Percentiles rank a stretch among this genome's conserved stretches.
Conservation (phyloP, 2,113 vertebrate species). For the Elachura formosa region DNA sequence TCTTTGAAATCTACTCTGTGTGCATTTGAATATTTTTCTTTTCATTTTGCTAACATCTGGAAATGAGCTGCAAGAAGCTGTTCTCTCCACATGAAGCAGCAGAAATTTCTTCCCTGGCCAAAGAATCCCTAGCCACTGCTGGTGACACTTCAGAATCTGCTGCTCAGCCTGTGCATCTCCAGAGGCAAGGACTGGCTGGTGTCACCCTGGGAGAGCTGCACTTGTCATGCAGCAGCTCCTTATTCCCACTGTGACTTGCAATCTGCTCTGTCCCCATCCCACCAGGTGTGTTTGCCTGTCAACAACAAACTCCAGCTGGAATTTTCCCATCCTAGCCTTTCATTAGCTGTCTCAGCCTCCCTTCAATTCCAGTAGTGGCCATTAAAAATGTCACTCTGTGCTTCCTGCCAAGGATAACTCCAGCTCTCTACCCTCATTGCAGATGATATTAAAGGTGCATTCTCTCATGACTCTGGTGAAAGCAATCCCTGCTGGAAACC, state of each 20-base stretch:
- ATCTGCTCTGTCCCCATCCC: neutral
- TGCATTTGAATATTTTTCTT: neutral
- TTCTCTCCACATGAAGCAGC: neutral
- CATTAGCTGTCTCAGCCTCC: neutral
- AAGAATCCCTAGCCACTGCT: neutral
- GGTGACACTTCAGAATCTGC: neutral
- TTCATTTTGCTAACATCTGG: neutral
- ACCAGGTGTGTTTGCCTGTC: neutral
- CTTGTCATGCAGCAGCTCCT: neutral
- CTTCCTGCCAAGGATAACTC: slow-evolving; percentile 20
- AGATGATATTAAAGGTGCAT: slow-evolving; percentile 58
- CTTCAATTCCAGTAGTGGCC: slow-evolving; percentile 36
- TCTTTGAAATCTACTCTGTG: neutral
- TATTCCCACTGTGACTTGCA: neutral
- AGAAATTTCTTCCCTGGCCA: neutral
- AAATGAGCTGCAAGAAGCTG: neutral
- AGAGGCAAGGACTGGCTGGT: neutral
- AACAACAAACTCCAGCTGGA: neutral
- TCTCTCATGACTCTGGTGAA: slow-evolving; percentile 43
- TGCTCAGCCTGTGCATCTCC: slow-evolving; percentile 19
- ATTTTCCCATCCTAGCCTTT: neutral
- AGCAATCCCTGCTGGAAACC: slow-evolving; percentile 29
- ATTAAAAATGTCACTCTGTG: slow-evolving; percentile 30
- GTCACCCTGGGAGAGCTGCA: neutral
- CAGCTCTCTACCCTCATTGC: slow-evolving; percentile 22